Base-by-base conservation (phyloP, 2,113 vertebrate genomes). In the Uropsilus gracilis region DNA sequence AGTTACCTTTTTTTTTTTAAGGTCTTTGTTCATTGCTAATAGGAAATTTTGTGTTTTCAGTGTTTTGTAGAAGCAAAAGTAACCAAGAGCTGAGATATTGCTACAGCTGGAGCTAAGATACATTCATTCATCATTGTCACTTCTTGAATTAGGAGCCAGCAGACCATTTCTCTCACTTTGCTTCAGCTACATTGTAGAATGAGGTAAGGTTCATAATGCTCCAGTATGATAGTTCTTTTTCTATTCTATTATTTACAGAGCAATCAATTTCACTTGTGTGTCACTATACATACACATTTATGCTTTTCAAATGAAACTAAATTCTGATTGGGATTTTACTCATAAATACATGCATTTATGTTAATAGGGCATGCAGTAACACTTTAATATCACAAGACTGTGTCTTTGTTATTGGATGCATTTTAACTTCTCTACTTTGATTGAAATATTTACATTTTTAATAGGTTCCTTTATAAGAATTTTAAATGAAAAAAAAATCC, bases 71-170 rank as follows among this genome's bases (percentile, higher is more conserved):
- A 3, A 72, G 12, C 68, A 86, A 16, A 72, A 85, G 34, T 85
- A 97, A 95, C 72, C 57, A 95, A 61, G 37, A 78, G 86, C 39
- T 95, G 90, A 97, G 83, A 81, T 42, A 73, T 84, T 95, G 92
- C 95, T 97, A 80, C 78, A 86, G 88, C 82, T 92, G 2, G 48
- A 82, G 89, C 7, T 66, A 89, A 92, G 95, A 57, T 37, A 10
- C 85, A 76, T 83, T 89, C 95, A 97, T 98, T 98, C 84, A 96
- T 97, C 97, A 98, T 55, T 95, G 77, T 90, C 90, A 97, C 26
- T 95, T 89, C 90, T 90, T 90, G 46, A 86, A 94, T 97, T 96
- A 77, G 64, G 53, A 98, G 76, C 59, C 91, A 93, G 55, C 1
- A 89, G 87, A 92, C 91, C 90, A 69, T 88, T 78, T 68, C 30